Evolutionary conservation across 2,113 vertebrate genomes (phyloP).

Genomic region (Catagonus wagneri): DNA sequence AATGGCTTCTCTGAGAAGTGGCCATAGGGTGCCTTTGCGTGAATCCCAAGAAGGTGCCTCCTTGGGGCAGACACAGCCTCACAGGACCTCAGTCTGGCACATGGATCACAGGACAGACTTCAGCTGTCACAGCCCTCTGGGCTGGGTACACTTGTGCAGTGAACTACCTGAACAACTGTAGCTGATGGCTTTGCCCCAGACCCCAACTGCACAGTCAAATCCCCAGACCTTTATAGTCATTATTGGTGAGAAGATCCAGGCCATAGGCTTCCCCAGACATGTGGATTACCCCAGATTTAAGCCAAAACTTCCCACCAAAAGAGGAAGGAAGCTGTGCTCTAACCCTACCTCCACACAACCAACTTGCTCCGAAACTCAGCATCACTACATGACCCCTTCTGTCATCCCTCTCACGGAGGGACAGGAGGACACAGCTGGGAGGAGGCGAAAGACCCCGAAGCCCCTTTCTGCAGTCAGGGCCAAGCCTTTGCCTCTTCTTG

Average conservation of each 20-base stretch:
- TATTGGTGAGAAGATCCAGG: background rate
- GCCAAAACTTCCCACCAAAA: background rate
- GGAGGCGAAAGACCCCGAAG: rapidly evolving
- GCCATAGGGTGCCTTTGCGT: background rate
- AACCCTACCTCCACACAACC: background rate
- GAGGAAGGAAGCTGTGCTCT: background rate
- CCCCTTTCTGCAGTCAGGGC: background rate
- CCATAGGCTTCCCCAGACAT: background rate
- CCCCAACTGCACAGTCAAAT: background rate
- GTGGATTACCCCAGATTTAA: background rate
- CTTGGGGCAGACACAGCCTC: background rate
- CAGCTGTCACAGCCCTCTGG: background rate
- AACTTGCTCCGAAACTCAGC: background rate
- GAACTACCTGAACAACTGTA: background rate
- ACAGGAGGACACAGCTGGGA: background rate
- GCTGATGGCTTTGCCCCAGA: background rate
- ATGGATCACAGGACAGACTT: background rate
- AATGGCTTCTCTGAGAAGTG: slow-evolving; percentile 40
- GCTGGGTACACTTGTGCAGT: background rate
- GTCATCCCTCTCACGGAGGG: background rate
- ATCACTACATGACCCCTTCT: too few species aligned
- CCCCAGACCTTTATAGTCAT: background rate
- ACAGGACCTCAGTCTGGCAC: background rate
- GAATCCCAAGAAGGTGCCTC: background rate
- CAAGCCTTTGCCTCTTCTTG: slow-evolving; percentile 73